Evolutionary conservation across 2,888 invertebrate species (phyloP), one percentile per base, ranked within the genome.

Genomic region (Neoitamus cyanurus): DNA sequence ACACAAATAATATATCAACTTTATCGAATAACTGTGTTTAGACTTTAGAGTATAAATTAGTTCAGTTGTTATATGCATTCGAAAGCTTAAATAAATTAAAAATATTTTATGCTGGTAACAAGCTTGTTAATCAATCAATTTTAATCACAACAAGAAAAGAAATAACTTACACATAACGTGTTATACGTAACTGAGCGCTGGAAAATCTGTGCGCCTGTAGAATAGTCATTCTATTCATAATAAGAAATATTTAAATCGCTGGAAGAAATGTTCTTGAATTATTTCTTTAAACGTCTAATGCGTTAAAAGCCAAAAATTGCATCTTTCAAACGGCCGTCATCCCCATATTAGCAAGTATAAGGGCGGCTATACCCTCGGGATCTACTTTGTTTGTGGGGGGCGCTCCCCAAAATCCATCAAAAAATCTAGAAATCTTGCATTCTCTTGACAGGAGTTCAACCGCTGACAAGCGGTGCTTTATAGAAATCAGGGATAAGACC

Each of bases 381-480:
- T 58, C 58, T 9, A 58, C 25, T 58, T 58, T 58, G 20, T 58
- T 58, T 58, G 20, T 58, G 58, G 58, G 20, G 25, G 5, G n/a
- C 15, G 13, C 42, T 5, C 70, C 70, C 5, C 30, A 70, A 25
- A 20, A 70, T 70, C 70, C 70, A 70, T 70, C 70, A 42, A 70
- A 68, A 70, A 30, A 31, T 70, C 70, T 70, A 70, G 73, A 58
- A 34, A 73, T 73, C 73, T 36, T 34, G 31, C 73, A 73, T 73
- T 11, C 34, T 73, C 20, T 15, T 34, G 73, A 73, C 31, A 73
- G 46, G 46, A 77, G 42, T 77, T 77, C 46, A 46, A 77, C 46
- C 46, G 77, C 77, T 77, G 77, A 77, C 46, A 77, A 48, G 46
- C 77, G 46, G 46, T 46, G 46, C 28, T 77, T 46, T 46, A 46